Conservation (phyloP, 2,113 vertebrate genomes). For the Corythornis vintsioides region DNA sequence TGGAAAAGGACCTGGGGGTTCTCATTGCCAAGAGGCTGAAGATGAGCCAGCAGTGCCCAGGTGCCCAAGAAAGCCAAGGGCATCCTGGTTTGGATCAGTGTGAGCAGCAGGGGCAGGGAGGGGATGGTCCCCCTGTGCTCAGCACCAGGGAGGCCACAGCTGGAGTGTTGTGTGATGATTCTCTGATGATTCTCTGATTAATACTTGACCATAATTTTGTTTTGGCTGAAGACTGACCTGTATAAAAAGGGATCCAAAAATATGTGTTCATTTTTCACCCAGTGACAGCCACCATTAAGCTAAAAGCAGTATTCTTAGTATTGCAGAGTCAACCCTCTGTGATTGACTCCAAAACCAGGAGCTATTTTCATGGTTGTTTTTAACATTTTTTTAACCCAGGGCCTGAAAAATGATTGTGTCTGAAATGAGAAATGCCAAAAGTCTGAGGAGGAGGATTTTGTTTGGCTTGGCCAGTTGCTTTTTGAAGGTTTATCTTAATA, state of each 20-base stretch:
- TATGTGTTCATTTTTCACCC: neutral
- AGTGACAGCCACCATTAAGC: neutral
- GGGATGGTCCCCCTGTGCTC: too few species aligned
- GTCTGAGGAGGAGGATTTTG: neutral
- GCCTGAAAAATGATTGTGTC: neutral
- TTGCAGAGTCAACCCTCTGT: neutral
- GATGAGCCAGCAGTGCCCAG: too few species aligned
- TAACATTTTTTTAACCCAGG: neutral
- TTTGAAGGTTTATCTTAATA: neutral
- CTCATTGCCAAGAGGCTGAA: too few species aligned
- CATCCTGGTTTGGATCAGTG: too few species aligned
- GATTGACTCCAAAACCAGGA: neutral
- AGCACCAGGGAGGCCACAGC: too few species aligned
- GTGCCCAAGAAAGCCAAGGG: too few species aligned
- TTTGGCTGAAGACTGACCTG: neutral
- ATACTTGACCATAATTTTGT: neutral
- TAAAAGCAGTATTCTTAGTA: neutral
- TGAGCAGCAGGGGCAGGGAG: too few species aligned
- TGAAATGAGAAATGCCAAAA: neutral
- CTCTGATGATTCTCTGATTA: neutral
- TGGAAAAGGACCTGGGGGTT: too few species aligned
- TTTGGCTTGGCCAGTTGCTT: neutral
- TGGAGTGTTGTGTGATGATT: too few species aligned
- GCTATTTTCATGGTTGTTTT: neutral
- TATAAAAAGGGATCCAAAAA: neutral